Base-by-base conservation (phyloP, 2,888 invertebrate genomes). In the Drosophila neonasuta region DNA sequence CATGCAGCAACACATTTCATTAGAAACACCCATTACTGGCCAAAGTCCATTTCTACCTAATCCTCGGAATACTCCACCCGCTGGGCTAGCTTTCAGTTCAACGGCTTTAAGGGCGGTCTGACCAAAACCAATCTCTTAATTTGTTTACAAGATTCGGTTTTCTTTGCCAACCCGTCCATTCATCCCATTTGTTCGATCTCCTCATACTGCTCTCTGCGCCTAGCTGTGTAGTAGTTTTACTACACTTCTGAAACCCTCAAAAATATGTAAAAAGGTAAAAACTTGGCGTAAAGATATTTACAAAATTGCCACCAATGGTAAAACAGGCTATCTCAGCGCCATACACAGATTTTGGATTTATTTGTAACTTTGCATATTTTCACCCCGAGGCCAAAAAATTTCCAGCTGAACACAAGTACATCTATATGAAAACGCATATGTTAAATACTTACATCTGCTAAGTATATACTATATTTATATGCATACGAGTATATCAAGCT, bases 341-440 rank as follows among this genome's bases (percentile, higher is more conserved):
- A 60, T 87, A 82, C 86, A 86, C 79, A 86, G 85, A 85, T 83
- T 75, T 85, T 79, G 71, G 77, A 75, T 85, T 87, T 86, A 85
- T 83, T 85, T 83, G 83, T 87, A 87, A 85, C 87, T 87, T 87
- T 82, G 87, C 83, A 87, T 83, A 87, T 87, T 83, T 85, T 80
- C 83, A 83, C 86, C 86, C 80, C 83, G 82, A 84, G 17, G 17
- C 3, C 17, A 17, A 17, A 73, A 74, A 71, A 76, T 84, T 81
- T 86, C 81, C 81, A 85, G 79, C 85, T 85, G 86, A 85, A 77
- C 63, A 58, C 54, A 65, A 20, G 30, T 60, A 57, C 61, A 58
- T 45, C 44, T 48, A 17, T 20, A 50, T 49, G 24, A 56, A 45
- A 51, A 32, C 59, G 32, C 52, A 51, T 15, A 51, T 20, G 20